These are phyloP conservation scores for Microctonus hyperodae DNA, from an alignment of 2,888 invertebrate genomes.

Conservation along the genomic window DNA sequence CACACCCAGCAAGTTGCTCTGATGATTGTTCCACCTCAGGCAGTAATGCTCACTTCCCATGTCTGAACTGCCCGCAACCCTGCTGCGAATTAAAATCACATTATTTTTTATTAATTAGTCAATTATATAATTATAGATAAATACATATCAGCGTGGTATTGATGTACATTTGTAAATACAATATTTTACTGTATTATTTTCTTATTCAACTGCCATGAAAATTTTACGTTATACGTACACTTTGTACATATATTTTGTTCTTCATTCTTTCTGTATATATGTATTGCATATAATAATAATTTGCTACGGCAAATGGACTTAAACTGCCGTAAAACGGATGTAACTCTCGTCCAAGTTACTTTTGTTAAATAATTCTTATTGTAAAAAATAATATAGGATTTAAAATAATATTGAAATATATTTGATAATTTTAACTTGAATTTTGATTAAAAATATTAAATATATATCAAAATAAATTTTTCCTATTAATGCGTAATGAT, in stretches of 20 bases:
- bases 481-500: too few species aligned
- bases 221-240: not conserved
- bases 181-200: constrained; percentile 10
- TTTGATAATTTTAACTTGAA: not conserved
- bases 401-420: not conserved
- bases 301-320: not conserved
- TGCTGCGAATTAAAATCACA: constrained; percentile 46
- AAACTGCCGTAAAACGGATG: not conserved
- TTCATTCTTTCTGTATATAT: not conserved
- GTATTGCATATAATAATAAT: not conserved
- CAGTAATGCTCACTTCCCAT: constrained; percentile 99
- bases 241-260: not conserved
- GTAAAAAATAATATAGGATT: not conserved
- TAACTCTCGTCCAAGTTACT: not conserved
- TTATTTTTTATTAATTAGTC: not conserved
- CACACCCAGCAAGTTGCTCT: constrained; percentile 96
- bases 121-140: not conserved
- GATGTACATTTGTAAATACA: not conserved
- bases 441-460: not conserved
- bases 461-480: not conserved
- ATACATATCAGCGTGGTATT: not conserved
- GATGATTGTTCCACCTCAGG: constrained; percentile 99
- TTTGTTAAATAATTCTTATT: not conserved
- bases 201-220: constrained; percentile 19
- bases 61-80: constrained; percentile 88